Conservation (phyloP, 2,888 invertebrate species). For the Matsumyia berberina region DNA sequence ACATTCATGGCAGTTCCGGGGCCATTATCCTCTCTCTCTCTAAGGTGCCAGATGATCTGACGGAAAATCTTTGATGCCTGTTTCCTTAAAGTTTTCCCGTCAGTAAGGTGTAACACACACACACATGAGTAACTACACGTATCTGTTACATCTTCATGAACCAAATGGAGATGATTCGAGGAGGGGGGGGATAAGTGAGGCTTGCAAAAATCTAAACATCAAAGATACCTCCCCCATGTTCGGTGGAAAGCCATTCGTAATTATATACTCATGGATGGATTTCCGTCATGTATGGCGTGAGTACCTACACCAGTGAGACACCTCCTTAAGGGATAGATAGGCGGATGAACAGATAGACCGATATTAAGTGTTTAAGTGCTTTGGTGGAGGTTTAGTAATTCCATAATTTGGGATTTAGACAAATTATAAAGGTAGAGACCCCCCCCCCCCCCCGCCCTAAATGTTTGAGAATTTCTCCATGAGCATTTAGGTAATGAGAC, state of each 20-base stretch:
- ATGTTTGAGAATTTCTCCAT: too few relatives aligned
- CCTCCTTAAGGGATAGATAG: conserved; percentile 9
- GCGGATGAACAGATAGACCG: conserved; percentile 1
- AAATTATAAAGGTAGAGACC: not conserved
- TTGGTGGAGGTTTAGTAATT: conserved; percentile 22
- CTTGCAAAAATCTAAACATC: conserved; percentile 65
- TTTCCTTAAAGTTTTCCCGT: conserved; percentile 45
- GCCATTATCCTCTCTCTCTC: conserved; percentile 60
- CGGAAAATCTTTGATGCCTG: conserved; percentile 70
- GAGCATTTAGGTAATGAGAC: too few relatives aligned
- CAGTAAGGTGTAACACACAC: conserved; percentile 41
- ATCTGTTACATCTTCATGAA: conserved; percentile 24
- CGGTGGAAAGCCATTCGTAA: conserved; percentile 26
- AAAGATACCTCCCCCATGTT: conserved; percentile 20
- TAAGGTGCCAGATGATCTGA: conserved; percentile 70
- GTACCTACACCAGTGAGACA: conserved; percentile 3
- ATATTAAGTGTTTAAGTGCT: conserved; percentile 21
- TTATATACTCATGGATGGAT: conserved; percentile 53
- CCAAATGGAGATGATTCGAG: conserved; percentile 46
- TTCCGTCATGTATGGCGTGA: not conserved
- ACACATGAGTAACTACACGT: conserved; percentile 47
- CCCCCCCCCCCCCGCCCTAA: too few relatives aligned
- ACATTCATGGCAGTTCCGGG: conserved; percentile 53
- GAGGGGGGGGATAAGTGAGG: conserved; percentile 2
- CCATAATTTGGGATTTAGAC: not conserved